A percentile compares a stretch with the other conserved stretches of the same genome.
Evolutionary conservation across 2,888 invertebrate species (phyloP).

Genomic region (Ophion ellenae): DNA sequence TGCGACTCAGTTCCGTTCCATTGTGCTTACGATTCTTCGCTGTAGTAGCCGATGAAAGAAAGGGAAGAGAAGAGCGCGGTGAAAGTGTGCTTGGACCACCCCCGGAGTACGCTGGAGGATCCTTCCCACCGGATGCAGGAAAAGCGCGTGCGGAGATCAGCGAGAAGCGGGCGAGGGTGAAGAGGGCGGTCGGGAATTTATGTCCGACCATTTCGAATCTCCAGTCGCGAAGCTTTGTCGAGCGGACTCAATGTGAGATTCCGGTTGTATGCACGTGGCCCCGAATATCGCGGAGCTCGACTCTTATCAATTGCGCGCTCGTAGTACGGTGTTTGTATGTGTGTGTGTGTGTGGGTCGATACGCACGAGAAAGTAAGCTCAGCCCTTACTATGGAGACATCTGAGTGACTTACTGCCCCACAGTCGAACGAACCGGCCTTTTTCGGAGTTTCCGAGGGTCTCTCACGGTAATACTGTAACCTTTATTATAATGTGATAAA

Average conservation of each 20-base stretch:
- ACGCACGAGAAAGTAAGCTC: slow-evolving; percentile 6
- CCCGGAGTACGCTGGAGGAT: background rate
- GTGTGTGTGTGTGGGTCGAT: slow-evolving; percentile 1
- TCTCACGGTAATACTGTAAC: background rate
- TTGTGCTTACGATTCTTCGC: too few species aligned
- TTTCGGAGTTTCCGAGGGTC: too few species aligned
- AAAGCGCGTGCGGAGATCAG: slow-evolving; percentile 16
- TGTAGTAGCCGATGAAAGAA: background rate
- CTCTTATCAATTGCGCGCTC: slow-evolving; percentile 3
- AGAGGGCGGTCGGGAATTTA: background rate
- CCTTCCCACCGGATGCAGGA: slow-evolving; percentile 32
- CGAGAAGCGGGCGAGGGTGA: background rate
- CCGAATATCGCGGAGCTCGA: background rate
- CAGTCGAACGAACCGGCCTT: too few species aligned
- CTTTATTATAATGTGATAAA: background rate
- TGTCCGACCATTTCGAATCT: slow-evolving; percentile 21
- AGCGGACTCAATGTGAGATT: slow-evolving; percentile 33
- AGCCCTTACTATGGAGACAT: slow-evolving; percentile 7
- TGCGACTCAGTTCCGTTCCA: too few species aligned
- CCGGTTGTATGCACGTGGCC: slow-evolving; percentile 46
- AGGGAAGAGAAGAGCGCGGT: background rate
- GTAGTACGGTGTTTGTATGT: background rate
- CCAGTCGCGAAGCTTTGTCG: slow-evolving; percentile 19
- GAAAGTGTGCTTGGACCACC: slow-evolving; percentile 33
- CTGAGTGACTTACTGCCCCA: slow-evolving; percentile 6